These are phyloP conservation scores for Pelosia muscerda DNA, from an alignment of 2,888 invertebrate species.

Conservation along the genomic window DNA sequence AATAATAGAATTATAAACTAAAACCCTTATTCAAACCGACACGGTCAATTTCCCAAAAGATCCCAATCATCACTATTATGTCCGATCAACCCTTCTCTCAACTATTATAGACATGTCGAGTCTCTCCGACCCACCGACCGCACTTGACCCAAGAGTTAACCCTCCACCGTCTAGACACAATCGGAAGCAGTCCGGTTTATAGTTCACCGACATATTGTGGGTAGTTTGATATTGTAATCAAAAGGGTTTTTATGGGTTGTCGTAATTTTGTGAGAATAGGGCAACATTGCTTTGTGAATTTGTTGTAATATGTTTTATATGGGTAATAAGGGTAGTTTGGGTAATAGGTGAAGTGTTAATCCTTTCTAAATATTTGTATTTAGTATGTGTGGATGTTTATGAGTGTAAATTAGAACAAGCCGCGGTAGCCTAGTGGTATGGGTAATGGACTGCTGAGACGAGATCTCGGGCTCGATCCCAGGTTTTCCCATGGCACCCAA, in stretches of 20 bases:
- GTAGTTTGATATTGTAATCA: constrained; percentile 31
- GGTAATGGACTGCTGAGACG: too few species aligned
- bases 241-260: constrained; percentile 16
- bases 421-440: too few species aligned
- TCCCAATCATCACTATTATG: not conserved
- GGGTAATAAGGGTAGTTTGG: not conserved
- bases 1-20: too few species aligned
- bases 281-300: not conserved
- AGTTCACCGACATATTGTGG: constrained; percentile 29
- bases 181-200: constrained; percentile 41
- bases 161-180: constrained; percentile 48
- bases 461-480: too few species aligned
- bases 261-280: constrained; percentile 6
- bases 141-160: constrained; percentile 45
- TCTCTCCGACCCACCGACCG: constrained; percentile 35
- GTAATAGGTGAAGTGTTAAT: not conserved
- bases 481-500: too few species aligned
- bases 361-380: not conserved
- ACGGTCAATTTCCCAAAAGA: constrained; percentile 6
- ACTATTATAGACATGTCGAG: constrained; percentile 10
- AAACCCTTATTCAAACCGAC: not conserved
- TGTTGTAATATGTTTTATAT: constrained; percentile 1
- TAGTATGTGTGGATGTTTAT: not conserved
- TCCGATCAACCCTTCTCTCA: constrained; percentile 14
- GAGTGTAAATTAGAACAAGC: too few species aligned